phyloP scores from a whole-genome alignment of 2,888 invertebrate genomes.

The Invenusta paracnida region DNA sequence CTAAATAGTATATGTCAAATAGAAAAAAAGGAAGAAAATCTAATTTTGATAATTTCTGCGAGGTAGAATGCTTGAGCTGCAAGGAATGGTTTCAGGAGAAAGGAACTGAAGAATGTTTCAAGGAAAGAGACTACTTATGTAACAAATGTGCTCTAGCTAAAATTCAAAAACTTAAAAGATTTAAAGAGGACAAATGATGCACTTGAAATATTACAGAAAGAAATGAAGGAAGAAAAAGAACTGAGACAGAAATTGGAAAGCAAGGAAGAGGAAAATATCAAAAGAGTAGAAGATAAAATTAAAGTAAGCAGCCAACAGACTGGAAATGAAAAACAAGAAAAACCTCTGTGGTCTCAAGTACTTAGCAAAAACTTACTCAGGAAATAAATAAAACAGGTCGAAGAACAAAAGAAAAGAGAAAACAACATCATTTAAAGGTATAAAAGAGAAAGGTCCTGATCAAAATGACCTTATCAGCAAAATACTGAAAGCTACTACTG shows the following conservation, averaged over 20 bases:
- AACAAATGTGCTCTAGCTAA: not conserved
- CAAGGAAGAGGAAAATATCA: not conserved
- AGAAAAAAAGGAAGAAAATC: too few relatives aligned
- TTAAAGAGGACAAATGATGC: not conserved
- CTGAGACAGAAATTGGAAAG: not conserved
- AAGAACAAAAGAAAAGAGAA: conserved; percentile 5
- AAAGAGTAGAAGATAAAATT: conserved; percentile 1
- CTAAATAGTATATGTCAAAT: too few relatives aligned
- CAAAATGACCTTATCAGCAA: not conserved
- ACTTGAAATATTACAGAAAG: not conserved
- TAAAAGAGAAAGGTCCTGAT: not conserved
- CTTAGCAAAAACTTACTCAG: conserved; percentile 3
- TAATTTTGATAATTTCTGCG: not conserved
- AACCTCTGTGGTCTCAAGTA: not conserved
- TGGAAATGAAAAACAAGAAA: conserved; percentile 21
- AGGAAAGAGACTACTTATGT: not conserved
- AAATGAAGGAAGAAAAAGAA: conserved; percentile 13
- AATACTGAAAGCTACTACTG: not conserved
- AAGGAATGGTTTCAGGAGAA: not conserved
- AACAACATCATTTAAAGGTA: conserved; percentile 11
- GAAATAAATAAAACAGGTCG: not conserved
- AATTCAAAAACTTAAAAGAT: not conserved
- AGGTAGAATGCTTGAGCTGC: not conserved
- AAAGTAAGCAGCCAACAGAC: not conserved
- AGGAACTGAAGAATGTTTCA: not conserved